A percentile compares a stretch with the other conserved stretches of the same genome.
Conservation (phyloP, 2,113 vertebrate genomes). For the Ailuropoda melanoleuca region DNA sequence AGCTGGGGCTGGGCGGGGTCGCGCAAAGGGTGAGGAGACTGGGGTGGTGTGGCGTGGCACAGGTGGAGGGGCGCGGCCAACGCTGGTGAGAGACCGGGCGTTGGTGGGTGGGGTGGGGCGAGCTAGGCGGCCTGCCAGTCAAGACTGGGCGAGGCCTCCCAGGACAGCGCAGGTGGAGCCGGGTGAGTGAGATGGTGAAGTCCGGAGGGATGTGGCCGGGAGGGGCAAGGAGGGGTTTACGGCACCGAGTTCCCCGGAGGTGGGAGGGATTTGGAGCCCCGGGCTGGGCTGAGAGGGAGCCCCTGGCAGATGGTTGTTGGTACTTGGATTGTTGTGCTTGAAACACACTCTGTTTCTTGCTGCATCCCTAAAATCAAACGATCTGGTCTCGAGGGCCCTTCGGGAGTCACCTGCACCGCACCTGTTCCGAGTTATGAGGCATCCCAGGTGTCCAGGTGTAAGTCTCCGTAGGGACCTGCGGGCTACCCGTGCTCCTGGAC, state of each 20-base stretch:
- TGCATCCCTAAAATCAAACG: neutral
- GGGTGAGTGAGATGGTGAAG: rapidly evolving
- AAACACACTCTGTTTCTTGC: neutral
- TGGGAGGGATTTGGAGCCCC: neutral
- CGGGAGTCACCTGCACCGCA: neutral
- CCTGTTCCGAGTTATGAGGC: neutral
- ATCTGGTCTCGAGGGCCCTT: neutral
- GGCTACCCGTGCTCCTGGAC: neutral
- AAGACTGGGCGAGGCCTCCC: neutral
- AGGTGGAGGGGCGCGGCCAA: neutral
- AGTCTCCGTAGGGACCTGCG: neutral
- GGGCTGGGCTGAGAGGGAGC: neutral
- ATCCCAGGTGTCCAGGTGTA: neutral
- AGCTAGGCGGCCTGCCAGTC: neutral
- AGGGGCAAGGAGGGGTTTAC: no score
- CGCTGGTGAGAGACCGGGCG: neutral
- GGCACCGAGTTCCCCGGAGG: rapidly evolving
- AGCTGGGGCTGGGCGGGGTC: neutral
- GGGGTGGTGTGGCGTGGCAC: no score
- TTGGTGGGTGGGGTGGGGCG: neutral
- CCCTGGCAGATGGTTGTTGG: neutral
- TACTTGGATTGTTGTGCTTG: neutral
- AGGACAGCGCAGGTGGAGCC: neutral
- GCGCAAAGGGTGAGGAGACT: neutral
- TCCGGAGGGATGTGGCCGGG: neutral